Base-by-base conservation (phyloP, 2,797 vertebrate species). In the Takifugu rubripes region DNA sequence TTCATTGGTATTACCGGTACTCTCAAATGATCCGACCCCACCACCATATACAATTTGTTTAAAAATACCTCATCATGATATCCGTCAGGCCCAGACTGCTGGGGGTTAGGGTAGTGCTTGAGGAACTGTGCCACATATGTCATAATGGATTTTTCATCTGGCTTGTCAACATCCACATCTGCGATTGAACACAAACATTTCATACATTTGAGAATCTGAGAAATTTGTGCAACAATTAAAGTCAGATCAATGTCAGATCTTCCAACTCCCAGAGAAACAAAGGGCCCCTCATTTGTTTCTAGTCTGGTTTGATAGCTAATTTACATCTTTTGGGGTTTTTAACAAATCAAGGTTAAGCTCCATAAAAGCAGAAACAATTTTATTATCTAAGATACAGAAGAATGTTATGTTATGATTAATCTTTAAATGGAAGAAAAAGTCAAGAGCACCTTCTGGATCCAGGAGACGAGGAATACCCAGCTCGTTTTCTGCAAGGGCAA, bases 141-240 rank as follows among this genome's bases (percentile, higher is more conserved):
- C 96, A 99, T 99, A 75, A 99, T 93, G 58, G 97, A 99, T 78
- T 99, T 99, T 85, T 99, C 97, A 72, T 99, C 97, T 14, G 97
- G 97, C 49, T 99, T 98, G 79, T 98, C 96, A 46, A 99, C 96
- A 64, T 98, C 96, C 66, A 99, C 96, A 86, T 99, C 97, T 99
- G 79, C 16, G 81, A 54, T 79, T 67, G 51, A 3, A 72, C 43
- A 76, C 42, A 77, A 56, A 80, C 2, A 54, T 15, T 7, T 8
- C 5, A 45, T 17, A 46, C 11, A n/a, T 2, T 7, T 14, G 14
- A 40, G 14, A 40, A n/a, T 45, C 44, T 45, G 44, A 45, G 16
- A 46, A 6, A n/a, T 3, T n/a, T n/a, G 44, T 2, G 25, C 46
- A 25, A 21, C 27, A 9, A 56, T 3, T 1, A 49, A 56, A 47